Evolutionary conservation across 2,797 vertebrate species (phyloP).

Genomic region (Eospalax fontanierii): DNA sequence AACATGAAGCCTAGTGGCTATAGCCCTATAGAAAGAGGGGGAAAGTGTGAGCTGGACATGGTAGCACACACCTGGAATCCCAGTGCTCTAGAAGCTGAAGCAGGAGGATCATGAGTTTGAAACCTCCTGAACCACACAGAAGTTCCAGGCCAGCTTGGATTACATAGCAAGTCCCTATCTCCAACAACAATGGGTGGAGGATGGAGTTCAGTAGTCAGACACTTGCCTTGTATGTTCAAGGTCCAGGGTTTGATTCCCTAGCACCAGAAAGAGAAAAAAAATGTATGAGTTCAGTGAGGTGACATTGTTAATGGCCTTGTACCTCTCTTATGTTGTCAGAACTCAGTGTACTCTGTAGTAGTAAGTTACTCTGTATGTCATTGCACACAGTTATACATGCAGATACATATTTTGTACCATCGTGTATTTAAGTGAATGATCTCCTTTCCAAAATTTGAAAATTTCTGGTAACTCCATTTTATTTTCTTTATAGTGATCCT

Average conservation of each 20-base stretch:
- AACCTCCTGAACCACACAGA: too few relatives aligned
- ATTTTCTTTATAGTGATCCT: constrained; percentile 84
- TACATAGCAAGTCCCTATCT: background rate
- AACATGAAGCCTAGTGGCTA: background rate
- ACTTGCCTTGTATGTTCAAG: background rate
- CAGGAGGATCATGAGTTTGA: background rate
- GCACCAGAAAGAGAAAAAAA: background rate
- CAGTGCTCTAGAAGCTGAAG: background rate
- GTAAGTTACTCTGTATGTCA: constrained; percentile 33
- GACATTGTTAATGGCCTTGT: background rate
- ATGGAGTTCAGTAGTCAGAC: background rate
- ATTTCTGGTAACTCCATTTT: constrained; percentile 81
- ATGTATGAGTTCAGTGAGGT: background rate
- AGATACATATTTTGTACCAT: background rate
- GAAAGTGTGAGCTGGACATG: background rate
- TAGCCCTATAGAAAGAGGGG: background rate
- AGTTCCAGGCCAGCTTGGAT: background rate
- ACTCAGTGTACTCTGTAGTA: constrained; percentile 13
- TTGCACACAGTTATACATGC: background rate
- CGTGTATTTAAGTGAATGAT: constrained; percentile 79
- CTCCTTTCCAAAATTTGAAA: constrained; percentile 78
- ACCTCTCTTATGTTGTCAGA: constrained; percentile 23
- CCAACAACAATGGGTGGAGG: background rate
- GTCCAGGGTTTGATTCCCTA: background rate
- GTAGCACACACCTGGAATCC: background rate